Evolutionary conservation across 2,888 invertebrate species (phyloP).

Genomic region (Acleris cristana): DNA sequence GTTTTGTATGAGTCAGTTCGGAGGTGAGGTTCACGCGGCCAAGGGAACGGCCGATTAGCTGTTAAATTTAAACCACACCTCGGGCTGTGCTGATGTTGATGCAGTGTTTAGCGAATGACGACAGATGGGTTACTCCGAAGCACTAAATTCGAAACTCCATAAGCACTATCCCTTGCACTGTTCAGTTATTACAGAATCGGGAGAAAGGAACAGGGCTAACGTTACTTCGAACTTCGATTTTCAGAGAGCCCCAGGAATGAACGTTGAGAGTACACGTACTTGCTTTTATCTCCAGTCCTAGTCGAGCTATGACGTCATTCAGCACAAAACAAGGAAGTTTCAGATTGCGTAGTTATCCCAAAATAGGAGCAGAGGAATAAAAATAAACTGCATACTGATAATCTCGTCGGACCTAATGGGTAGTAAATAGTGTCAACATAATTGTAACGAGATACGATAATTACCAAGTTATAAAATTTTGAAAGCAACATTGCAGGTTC

Average conservation of each 20-base stretch:
- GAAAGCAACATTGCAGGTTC: slow-evolving; percentile 9
- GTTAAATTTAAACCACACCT: slow-evolving; percentile 9
- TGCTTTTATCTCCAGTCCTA: slow-evolving; percentile 18
- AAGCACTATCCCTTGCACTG: too few species aligned
- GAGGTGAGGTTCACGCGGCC: slow-evolving; percentile 13
- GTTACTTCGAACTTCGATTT: background rate
- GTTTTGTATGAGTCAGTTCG: slow-evolving; percentile 25
- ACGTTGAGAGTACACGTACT: slow-evolving; percentile 18
- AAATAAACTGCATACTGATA: slow-evolving; percentile 25
- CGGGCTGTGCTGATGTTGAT: slow-evolving; percentile 19
- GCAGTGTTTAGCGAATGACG: slow-evolving; percentile 22
- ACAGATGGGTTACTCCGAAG: background rate
- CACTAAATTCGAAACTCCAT: too few species aligned
- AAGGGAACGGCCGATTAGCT: slow-evolving; percentile 7
- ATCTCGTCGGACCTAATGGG: slow-evolving; percentile 1
- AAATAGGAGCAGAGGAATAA: slow-evolving; percentile 26
- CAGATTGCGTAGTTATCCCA: slow-evolving; percentile 24
- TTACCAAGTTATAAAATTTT: background rate
- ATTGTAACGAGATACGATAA: slow-evolving; percentile 8
- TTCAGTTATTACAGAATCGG: too few species aligned
- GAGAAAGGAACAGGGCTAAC: background rate
- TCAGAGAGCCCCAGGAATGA: background rate
- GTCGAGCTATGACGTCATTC: slow-evolving; percentile 25
- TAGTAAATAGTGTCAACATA: slow-evolving; percentile 3
- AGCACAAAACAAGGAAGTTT: slow-evolving; percentile 29